Evolutionary conservation across 2,888 invertebrate genomes (phyloP).

Genomic region (Hesperia comma): DNA sequence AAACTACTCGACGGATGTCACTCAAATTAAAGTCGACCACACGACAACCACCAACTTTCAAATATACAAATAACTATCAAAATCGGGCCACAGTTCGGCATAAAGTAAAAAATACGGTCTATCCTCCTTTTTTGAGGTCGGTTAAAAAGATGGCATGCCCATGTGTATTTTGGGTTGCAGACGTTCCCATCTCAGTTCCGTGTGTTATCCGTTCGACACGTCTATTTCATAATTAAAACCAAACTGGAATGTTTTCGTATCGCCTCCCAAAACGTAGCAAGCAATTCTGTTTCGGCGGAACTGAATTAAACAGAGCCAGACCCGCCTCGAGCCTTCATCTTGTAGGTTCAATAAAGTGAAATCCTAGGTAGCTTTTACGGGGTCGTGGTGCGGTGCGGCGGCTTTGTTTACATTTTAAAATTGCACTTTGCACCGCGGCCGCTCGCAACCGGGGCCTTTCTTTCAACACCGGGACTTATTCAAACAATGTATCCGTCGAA

Average conservation of each 20-base stretch:
- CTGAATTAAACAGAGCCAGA: conserved; percentile 29
- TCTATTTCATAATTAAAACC: conserved; percentile 7
- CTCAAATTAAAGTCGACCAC: no score
- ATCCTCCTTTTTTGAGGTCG: no score
- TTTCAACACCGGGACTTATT: conserved; percentile 71
- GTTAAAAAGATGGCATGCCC: neutral
- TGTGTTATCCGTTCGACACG: neutral
- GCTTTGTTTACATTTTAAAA: conserved; percentile 82
- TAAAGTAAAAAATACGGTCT: no score
- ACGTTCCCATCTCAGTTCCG: neutral
- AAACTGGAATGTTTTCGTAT: conserved; percentile 13
- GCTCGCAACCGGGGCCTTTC: conserved; percentile 70
- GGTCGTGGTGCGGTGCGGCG: conserved; percentile 66
- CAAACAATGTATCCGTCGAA: conserved; percentile 79
- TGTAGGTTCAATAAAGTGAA: conserved; percentile 73
- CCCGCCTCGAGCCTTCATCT: conserved; percentile 52
- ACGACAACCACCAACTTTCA: no score
- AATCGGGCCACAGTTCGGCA: no score
- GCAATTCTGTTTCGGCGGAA: conserved; percentile 14
- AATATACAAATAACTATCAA: no score
- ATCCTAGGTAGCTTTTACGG: conserved; percentile 76
- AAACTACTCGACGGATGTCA: no score
- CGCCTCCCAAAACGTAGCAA: conserved; percentile 14
- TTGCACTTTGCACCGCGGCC: conserved; percentile 80
- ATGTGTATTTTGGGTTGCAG: neutral